A percentile compares a stretch with the other conserved stretches of the same genome.
Conservation (phyloP, 2,113 vertebrate species). For the Trogon melanurus region DNA sequence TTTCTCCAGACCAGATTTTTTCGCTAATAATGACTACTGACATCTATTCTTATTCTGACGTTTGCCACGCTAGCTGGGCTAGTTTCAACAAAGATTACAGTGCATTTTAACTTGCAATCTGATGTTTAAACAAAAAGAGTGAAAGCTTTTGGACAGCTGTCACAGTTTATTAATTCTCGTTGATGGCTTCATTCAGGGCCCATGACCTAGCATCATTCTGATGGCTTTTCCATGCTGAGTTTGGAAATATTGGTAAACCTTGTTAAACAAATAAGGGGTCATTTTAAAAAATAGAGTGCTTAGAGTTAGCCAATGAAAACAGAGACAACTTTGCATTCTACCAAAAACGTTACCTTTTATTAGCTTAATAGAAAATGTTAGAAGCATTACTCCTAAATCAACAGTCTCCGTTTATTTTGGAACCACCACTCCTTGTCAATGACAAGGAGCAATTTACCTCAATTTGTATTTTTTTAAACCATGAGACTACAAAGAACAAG, state of each 20-base stretch:
- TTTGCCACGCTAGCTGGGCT: conserved; percentile 76
- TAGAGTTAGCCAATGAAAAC: conserved; percentile 64
- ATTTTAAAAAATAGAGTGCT: conserved; percentile 24
- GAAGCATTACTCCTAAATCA: conserved; percentile 53
- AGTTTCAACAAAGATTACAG: conserved; percentile 85
- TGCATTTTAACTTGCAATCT: conserved; percentile 78
- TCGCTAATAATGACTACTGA: conserved; percentile 56
- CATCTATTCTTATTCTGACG: conserved; percentile 74
- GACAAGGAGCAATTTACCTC: conserved; percentile 51
- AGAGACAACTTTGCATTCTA: conserved; percentile 31
- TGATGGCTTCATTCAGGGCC: conserved; percentile 82
- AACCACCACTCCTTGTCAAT: conserved; percentile 18
- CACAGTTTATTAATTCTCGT: conserved; percentile 83
- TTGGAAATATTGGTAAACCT: conserved; percentile 69
- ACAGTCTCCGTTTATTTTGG: conserved; percentile 64
- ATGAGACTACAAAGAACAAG: neutral
- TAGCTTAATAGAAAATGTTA: conserved; percentile 57
- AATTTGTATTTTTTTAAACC: conserved; percentile 35
- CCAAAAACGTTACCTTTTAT: conserved; percentile 33
- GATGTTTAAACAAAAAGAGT: conserved; percentile 84
- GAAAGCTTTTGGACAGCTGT: conserved; percentile 84
- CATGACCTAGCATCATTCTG: conserved; percentile 59
- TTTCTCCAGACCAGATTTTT: conserved; percentile 49
- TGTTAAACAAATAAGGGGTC: conserved; percentile 49
- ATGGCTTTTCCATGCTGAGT: conserved; percentile 67